Base-by-base conservation (phyloP, 2,797 vertebrate genomes). In the Sebastes umbrosus region DNA sequence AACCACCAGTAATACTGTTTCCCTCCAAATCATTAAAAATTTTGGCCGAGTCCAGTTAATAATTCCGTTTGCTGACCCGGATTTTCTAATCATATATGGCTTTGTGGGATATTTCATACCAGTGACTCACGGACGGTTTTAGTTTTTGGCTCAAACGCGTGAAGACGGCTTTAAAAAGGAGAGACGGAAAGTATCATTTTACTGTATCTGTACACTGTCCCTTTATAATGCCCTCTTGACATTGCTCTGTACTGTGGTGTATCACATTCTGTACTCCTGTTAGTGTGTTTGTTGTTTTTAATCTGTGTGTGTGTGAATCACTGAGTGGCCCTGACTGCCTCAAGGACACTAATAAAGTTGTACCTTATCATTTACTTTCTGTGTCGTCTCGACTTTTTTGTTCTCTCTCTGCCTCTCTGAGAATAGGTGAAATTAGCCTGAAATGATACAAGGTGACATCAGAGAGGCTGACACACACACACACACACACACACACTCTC, bases 401-500 rank as follows among this genome's bases (percentile, higher is more conserved):
- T 86, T 87, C 85, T 74, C 73, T 78, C 84, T 71, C 75, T 84
- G 62, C 60, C 69, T 87, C 83, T 88, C 64, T 79, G 80, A 92
- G 88, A 93, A 94, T 85, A 94, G 94, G 91, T 92, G 90, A 93
- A 95, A 94, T 95, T 94, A 95, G 88, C 89, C 89, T 95, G 94
- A 93, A 95, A 94, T 94, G 91, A 95, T 95, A 95, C 93, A 94
- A 93, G 93, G 93, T 93, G 93, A 95, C 94, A 95, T 93, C 91
- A 94, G 89, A 93, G 86, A 77, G 77, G 80, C 84, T 52, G 34
- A 82, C 84, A 78, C 79, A 87, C 75, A 75, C 85, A 82, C 72
- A 60, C 85, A 27, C 27, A 55, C 77, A 72, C 70, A 52, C 75
- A 75, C 77, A 72, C 70, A 54, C 75, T 74, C 87, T 72, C 79